Conservation (phyloP, 2,888 invertebrate genomes). For the Linnaemya vulpina region DNA sequence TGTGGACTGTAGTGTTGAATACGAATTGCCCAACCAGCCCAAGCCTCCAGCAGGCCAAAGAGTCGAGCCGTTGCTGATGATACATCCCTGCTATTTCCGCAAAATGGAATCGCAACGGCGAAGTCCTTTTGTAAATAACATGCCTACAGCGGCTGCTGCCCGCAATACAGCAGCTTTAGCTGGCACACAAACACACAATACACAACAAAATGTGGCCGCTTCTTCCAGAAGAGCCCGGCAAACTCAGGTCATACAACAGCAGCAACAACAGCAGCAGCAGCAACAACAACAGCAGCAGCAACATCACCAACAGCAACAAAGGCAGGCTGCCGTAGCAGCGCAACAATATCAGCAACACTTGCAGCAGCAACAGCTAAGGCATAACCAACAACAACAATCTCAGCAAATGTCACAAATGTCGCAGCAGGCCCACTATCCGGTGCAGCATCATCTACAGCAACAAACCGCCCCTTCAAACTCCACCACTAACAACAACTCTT, state of each 20-base stretch:
- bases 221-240: slow-evolving; percentile 74
- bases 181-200: slow-evolving; percentile 72
- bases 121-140: slow-evolving; percentile 92
- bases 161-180: slow-evolving; percentile 81
- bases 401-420: slow-evolving; percentile 81
- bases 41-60: slow-evolving; percentile 93
- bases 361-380: slow-evolving; percentile 74
- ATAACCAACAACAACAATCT: slow-evolving; percentile 77
- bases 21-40: slow-evolving; percentile 94
- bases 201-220: slow-evolving; percentile 74
- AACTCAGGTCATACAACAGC: slow-evolving; percentile 74
- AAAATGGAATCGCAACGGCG: slow-evolving; percentile 92
- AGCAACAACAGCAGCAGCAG: slow-evolving; percentile 73
- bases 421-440: slow-evolving; percentile 81
- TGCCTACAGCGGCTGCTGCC: slow-evolving; percentile 85
- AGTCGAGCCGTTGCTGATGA: slow-evolving; percentile 93
- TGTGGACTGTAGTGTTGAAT: slow-evolving; percentile 95
- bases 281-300: slow-evolving; percentile 75
- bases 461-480: slow-evolving; percentile 72
- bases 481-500: slow-evolving; percentile 34
- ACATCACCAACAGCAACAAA: slow-evolving; percentile 72
- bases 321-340: slow-evolving; percentile 71
- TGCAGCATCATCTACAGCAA: slow-evolving; percentile 72
- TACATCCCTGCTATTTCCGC: slow-evolving; percentile 94
- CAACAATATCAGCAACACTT: slow-evolving; percentile 73